A percentile compares a stretch with the other conserved stretches of the same genome.
These are phyloP conservation scores for Urosaurus nigricauda DNA, from an alignment of 2,797 vertebrate genomes.

Conservation along the genomic window DNA sequence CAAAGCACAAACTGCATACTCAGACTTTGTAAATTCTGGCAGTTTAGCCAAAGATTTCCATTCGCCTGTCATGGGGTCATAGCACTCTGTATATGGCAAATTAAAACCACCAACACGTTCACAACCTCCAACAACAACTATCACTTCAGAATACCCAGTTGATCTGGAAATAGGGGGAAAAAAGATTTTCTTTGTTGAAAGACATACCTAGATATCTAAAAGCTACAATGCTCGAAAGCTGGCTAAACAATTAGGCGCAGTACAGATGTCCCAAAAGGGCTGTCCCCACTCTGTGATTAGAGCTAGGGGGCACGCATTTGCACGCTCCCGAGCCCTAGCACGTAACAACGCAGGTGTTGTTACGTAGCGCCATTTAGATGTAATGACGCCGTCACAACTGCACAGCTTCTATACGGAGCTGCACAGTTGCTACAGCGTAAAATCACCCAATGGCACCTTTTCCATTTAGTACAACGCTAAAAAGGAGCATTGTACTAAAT, in stretches of 20 bases:
- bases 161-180: slow-evolving; percentile 85
- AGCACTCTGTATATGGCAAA: slow-evolving; percentile 97
- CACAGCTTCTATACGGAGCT: too few relatives aligned
- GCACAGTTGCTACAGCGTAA: too few relatives aligned
- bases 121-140: slow-evolving; percentile 97
- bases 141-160: slow-evolving; percentile 97
- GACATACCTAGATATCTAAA: not conserved
- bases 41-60: slow-evolving; percentile 98
- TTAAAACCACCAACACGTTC: slow-evolving; percentile 98
- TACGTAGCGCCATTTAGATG: too few relatives aligned
- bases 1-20: slow-evolving; percentile 96
- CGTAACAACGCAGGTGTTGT: too few relatives aligned
- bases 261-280: too few relatives aligned
- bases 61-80: slow-evolving; percentile 96
- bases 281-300: too few relatives aligned
- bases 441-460: too few relatives aligned
- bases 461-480: too few relatives aligned
- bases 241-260: not conserved
- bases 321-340: too few relatives aligned
- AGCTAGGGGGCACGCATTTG: too few relatives aligned
- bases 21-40: slow-evolving; percentile 98
- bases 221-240: slow-evolving; percentile 1
- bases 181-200: not conserved
- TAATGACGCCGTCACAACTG: too few relatives aligned
- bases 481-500: too few relatives aligned